Conservation (phyloP, 30 jellyfish, hydroid and myxozoan species). For the Hydractinia echinata region DNA sequence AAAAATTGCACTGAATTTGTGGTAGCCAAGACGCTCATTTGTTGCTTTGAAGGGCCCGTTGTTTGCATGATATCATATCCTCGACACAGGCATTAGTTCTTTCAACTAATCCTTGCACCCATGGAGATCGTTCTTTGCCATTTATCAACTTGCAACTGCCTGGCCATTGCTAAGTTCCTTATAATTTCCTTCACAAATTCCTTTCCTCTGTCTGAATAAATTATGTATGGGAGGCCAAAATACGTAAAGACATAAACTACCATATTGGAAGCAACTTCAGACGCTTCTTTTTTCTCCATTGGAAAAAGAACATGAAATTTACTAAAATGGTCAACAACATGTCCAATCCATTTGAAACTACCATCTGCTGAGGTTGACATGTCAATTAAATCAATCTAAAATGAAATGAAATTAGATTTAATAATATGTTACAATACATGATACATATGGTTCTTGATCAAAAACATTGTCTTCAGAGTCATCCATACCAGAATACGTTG, state of each 20-base stretch:
- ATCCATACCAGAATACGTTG: too few species aligned
- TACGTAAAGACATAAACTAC: not conserved
- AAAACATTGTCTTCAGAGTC: too few species aligned
- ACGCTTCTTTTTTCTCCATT: not conserved
- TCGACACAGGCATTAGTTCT: too few species aligned
- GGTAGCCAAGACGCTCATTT: too few species aligned
- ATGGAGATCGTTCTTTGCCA: constrained; percentile 15
- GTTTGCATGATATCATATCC: too few species aligned
- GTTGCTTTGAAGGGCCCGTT: too few species aligned
- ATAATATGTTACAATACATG: too few species aligned
- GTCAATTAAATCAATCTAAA: constrained; percentile 3
- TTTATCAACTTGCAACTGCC: constrained; percentile 20
- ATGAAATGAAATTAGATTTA: not conserved
- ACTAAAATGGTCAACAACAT: constrained; percentile 12
- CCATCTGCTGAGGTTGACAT: constrained; percentile 10
- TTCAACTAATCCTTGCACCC: not conserved
- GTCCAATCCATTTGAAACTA: constrained; percentile 16
- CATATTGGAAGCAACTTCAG: not conserved
- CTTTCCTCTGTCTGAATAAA: constrained; percentile 11
- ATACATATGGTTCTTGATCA: too few species aligned
- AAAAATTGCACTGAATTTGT: too few species aligned
- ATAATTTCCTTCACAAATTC: constrained; percentile 24
- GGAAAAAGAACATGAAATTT: not conserved
- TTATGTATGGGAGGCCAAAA: not conserved
- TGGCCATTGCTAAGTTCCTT: not conserved